Conservation (phyloP, 2,888 invertebrate genomes). For the Lasius platythorax region DNA sequence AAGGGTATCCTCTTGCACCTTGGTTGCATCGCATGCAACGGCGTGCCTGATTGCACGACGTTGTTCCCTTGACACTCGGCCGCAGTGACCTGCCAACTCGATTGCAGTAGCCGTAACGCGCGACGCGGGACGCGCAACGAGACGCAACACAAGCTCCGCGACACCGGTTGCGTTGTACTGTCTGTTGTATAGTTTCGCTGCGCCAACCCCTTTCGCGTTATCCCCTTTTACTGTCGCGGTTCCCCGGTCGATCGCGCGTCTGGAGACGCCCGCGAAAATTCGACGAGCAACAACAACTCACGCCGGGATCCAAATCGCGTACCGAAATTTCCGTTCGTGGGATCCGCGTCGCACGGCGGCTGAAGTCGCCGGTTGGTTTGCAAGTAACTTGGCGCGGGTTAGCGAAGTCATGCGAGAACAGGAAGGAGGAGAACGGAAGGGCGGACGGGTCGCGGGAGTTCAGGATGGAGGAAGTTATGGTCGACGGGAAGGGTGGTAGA, state of each 20-base stretch:
- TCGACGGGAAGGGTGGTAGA: slow-evolving; percentile 57
- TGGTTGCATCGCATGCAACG: slow-evolving; percentile 42
- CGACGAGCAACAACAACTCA: not conserved
- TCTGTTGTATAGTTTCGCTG: slow-evolving; percentile 29
- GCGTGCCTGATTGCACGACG: slow-evolving; percentile 67
- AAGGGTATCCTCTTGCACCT: slow-evolving; percentile 62
- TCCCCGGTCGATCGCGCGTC: not conserved
- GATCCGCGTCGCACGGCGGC: slow-evolving; percentile 48
- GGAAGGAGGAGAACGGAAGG: slow-evolving; percentile 44
- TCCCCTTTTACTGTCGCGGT: slow-evolving; percentile 25
- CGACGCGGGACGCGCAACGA: slow-evolving; percentile 45
- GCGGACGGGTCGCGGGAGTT: slow-evolving; percentile 67
- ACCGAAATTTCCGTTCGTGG: slow-evolving; percentile 32
- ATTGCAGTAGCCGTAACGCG: slow-evolving; percentile 53
- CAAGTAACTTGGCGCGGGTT: slow-evolving; percentile 58
- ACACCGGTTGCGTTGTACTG: slow-evolving; percentile 31
- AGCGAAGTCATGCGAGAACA: slow-evolving; percentile 58
- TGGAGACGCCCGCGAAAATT: not conserved
- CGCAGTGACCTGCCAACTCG: slow-evolving; percentile 48
- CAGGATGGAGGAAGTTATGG: slow-evolving; percentile 67
- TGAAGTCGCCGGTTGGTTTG: slow-evolving; percentile 61
- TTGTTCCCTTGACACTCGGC: slow-evolving; percentile 64
- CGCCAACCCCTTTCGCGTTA: slow-evolving; percentile 32
- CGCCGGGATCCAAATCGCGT: not conserved
- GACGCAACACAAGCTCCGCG: slow-evolving; percentile 39